These are phyloP conservation scores for Salvelinus alpinus DNA, from an alignment of 2,113 vertebrate genomes.

Conservation along the genomic window DNA sequence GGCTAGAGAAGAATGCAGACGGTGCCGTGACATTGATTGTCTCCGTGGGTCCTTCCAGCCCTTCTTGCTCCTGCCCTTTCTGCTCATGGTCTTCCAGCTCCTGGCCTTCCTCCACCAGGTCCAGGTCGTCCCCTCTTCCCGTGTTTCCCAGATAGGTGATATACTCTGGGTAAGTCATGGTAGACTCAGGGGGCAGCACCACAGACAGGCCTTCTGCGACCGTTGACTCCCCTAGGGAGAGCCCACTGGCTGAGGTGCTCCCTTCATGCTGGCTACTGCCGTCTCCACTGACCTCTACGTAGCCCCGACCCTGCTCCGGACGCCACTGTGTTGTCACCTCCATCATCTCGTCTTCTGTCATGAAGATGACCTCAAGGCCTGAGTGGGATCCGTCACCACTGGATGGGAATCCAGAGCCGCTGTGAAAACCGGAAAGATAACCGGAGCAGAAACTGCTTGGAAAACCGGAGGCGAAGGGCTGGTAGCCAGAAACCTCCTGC, in stretches of 20 bases:
- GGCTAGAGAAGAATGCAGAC: constrained; percentile 31
- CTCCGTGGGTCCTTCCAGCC: constrained; percentile 45
- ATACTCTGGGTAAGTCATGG: constrained; percentile 23
- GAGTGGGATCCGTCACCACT: constrained; percentile 35
- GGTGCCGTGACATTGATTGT: constrained; percentile 28
- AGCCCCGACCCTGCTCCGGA: constrained; percentile 78
- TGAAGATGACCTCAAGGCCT: constrained; percentile 60
- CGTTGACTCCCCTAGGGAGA: constrained; percentile 39
- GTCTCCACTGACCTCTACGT: constrained; percentile 65
- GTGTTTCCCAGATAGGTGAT: constrained; percentile 11
- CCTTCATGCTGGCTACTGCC: constrained; percentile 57
- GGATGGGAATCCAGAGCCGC: constrained; percentile 27
- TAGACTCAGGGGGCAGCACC: constrained; percentile 51
- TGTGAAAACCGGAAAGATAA: constrained; percentile 65
- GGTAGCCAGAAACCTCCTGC: constrained; percentile 80
- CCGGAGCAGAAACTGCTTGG: constrained; percentile 70
- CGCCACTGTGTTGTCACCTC: constrained; percentile 67
- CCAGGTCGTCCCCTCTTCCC: constrained; percentile 1
- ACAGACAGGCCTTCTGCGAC: constrained; percentile 57
- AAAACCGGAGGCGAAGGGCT: constrained; percentile 62
- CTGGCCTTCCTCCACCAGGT: not conserved
- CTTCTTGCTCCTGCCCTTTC: constrained; percentile 1
- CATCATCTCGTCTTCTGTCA: constrained; percentile 72
- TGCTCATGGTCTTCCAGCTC: not conserved
- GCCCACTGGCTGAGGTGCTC: constrained; percentile 42